These are phyloP conservation scores for Phoxinus phoxinus DNA, from an alignment of 2,113 vertebrate species.

Conservation along the genomic window DNA sequence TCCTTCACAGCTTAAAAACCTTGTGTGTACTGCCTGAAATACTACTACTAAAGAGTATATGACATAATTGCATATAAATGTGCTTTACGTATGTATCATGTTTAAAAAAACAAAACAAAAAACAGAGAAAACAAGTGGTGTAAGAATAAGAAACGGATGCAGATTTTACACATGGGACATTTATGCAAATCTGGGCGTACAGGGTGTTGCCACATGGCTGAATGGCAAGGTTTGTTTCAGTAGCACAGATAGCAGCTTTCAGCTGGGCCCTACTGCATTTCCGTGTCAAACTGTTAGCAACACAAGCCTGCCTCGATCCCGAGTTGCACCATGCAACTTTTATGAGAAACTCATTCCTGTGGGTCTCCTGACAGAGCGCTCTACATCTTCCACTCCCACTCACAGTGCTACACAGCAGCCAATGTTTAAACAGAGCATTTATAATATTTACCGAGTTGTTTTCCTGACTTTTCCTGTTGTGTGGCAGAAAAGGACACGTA, in stretches of 20 bases:
- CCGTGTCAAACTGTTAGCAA: background rate
- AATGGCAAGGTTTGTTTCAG: constrained; percentile 54
- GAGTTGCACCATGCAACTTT: constrained; percentile 67
- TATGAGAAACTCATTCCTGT: constrained; percentile 69
- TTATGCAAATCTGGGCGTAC: background rate
- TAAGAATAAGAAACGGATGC: background rate
- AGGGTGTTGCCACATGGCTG: constrained; percentile 35
- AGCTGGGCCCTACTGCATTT: constrained; percentile 47
- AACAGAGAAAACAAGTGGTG: background rate
- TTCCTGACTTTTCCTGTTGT: constrained; percentile 49
- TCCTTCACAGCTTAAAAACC: background rate
- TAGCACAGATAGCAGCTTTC: constrained; percentile 41
- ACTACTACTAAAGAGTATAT: background rate
- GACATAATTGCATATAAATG: background rate
- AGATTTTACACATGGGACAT: background rate
- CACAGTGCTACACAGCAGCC: constrained; percentile 36
- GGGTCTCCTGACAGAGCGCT: constrained; percentile 66
- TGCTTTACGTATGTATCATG: background rate
- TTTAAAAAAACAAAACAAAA: background rate
- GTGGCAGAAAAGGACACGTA: constrained; percentile 59
- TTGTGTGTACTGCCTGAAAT: constrained; percentile 4
- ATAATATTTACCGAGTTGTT: constrained; percentile 57
- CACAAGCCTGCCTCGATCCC: constrained; percentile 33
- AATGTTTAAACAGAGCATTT: constrained; percentile 48
- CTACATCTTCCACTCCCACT: constrained; percentile 39